Conservation (phyloP, 2,888 invertebrate genomes). For the Xestia xanthographa region DNA sequence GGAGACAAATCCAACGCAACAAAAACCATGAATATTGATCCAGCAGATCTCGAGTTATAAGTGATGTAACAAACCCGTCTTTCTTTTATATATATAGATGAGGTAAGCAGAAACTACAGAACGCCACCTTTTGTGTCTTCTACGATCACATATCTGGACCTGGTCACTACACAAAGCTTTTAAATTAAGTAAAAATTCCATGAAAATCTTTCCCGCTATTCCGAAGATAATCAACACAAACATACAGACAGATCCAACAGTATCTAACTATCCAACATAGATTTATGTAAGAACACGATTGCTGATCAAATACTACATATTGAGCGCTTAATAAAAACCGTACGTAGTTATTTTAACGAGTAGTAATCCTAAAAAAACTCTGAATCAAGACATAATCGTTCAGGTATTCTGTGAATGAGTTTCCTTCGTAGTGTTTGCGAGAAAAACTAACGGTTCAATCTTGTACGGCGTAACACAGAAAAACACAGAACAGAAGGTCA, state of each 20-base stretch:
- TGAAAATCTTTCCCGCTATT: neutral
- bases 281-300: slow-evolving; percentile 60
- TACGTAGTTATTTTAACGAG: slow-evolving; percentile 66
- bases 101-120: neutral
- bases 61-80: no score
- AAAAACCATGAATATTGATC: no score
- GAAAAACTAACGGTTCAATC: slow-evolving; percentile 64
- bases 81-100: no score
- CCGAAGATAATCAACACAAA: slow-evolving; percentile 14
- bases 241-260: slow-evolving; percentile 29
- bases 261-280: slow-evolving; percentile 32
- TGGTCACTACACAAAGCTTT: neutral
- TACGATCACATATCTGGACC: neutral
- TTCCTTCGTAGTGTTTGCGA: slow-evolving; percentile 59
- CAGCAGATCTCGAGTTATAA: no score
- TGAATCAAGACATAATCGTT: slow-evolving; percentile 65
- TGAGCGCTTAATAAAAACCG: slow-evolving; percentile 51
- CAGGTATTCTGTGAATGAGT: slow-evolving; percentile 64
- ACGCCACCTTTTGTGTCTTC: neutral
- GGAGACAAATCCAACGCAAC: no score
- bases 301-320: slow-evolving; percentile 61
- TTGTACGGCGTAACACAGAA: neutral
- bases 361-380: slow-evolving; percentile 56
- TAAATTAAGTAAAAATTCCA: neutral
- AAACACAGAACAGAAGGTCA: neutral